Base-by-base conservation (phyloP, 2,797 vertebrate species). In the Allobates femoralis region DNA sequence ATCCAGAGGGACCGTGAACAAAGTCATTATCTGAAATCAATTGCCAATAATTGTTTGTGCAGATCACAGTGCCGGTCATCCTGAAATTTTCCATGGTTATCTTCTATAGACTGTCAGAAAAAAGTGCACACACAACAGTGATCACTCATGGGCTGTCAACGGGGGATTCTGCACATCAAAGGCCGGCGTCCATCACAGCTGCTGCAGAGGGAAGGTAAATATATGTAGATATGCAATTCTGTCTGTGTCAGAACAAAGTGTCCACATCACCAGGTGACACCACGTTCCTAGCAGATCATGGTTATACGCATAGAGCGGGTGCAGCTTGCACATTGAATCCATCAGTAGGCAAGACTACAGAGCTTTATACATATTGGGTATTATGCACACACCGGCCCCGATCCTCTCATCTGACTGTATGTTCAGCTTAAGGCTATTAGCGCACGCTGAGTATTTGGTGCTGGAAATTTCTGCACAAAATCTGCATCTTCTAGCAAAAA, bases 161-260 rank as follows among this genome's bases (percentile, higher is more conserved):
- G 5, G 85, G 46, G 56, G 21, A 53, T 58, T 23, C 78, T 30
- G 56, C 41, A 86, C 85, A 75, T 81, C 26, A 86, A 86, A 86
- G 69, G 73, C n/a, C n/a, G 19, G 26, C 53, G 30, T 41, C 56
- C 46, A 23, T 30, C 55, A 50, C 79, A 76, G 79, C 85, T 67
- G 71, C 19, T 66, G 37, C 67, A 21, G 2, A 83, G 51, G 2
- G 32, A n/a, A 32, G 0, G 67, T 60, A 79, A 60, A 79, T 78
- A 78, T 58, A 69, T 69, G 12, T 15, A 69, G 62, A 64, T 10
- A 19, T 19, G 23, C 30, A 67, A 34, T 34, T 32, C 15, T 67
- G 14, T 64, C 26, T 2, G 5, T 64, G 62, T 64, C 14, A 15
- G 5, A 3, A 26, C 11, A 14, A 62, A 3, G 28, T 16, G 15